Evolutionary conservation across 2,113 vertebrate genomes (phyloP).

Genomic region (Dicentrarchus labrax): DNA sequence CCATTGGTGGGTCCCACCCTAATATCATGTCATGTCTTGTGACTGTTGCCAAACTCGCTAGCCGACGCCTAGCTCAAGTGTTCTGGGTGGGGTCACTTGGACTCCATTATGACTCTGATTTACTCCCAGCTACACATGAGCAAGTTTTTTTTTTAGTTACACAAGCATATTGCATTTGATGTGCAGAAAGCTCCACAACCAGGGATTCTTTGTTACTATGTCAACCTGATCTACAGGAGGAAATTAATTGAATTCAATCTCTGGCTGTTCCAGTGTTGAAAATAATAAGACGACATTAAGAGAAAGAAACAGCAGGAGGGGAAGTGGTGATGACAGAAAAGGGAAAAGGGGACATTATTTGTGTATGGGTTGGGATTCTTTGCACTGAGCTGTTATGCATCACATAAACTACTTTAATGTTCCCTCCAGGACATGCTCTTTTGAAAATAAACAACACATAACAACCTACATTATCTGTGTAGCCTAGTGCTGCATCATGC

Average conservation of each 20-base stretch:
- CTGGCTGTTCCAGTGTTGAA: neutral
- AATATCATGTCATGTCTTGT: conserved; percentile 1
- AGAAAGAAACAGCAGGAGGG: neutral
- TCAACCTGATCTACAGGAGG: neutral
- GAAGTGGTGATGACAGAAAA: neutral
- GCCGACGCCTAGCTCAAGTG: conserved; percentile 28
- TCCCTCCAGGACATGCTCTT: conserved; percentile 34
- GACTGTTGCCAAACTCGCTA: conserved; percentile 10
- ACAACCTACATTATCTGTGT: conserved; percentile 29
- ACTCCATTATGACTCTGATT: conserved; percentile 16
- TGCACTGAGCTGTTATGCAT: conserved; percentile 4
- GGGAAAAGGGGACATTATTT: conserved; percentile 9
- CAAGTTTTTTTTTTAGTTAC: conserved; percentile 20
- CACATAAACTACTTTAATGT: conserved; percentile 26
- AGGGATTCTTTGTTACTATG: neutral
- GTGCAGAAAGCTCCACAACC: neutral
- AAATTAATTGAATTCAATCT: neutral
- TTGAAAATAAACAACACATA: conserved; percentile 45
- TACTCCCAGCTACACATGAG: neutral
- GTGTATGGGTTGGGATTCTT: neutral
- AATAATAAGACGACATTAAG: neutral
- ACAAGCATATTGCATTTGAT: neutral
- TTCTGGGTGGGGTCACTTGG: conserved; percentile 47
- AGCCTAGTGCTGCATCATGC: conserved; percentile 8
- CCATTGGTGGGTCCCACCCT: conserved; percentile 51